These are phyloP conservation scores for Morelia viridis DNA, from an alignment of 2,797 vertebrate species.

Conservation along the genomic window DNA sequence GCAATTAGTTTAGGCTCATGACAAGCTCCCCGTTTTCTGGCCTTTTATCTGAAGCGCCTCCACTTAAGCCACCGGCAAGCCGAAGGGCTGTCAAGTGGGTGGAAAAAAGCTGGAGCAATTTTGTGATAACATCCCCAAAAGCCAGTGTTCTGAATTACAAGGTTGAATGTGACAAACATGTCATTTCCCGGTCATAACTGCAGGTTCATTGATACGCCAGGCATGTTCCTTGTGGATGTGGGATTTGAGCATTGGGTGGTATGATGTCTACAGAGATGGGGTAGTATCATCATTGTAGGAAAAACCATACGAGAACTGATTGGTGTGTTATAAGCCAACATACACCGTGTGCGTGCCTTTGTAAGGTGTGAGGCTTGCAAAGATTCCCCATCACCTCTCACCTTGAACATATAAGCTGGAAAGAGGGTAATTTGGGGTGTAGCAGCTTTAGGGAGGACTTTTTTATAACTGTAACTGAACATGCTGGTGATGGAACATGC, in stretches of 20 bases:
- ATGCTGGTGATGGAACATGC: too few species aligned
- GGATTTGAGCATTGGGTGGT: not conserved
- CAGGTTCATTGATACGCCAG: not conserved
- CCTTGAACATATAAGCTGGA: too few species aligned
- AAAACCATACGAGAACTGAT: not conserved
- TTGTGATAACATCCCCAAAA: not conserved
- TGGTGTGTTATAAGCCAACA: not conserved
- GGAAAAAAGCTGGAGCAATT: not conserved
- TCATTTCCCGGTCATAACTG: not conserved
- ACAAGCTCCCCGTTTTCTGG: not conserved
- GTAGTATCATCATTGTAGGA: not conserved
- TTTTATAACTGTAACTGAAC: too few species aligned
- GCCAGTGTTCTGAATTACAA: not conserved
- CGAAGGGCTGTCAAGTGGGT: not conserved
- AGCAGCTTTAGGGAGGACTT: too few species aligned
- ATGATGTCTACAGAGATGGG: not conserved
- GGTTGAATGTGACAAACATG: too few species aligned
- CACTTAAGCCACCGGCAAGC: not conserved
- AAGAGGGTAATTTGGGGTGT: too few species aligned
- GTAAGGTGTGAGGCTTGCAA: too few species aligned
- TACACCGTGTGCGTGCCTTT: not conserved
- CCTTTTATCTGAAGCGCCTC: conserved; percentile 4
- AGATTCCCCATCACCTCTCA: too few species aligned
- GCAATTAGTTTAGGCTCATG: conserved; percentile 1
- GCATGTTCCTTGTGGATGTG: not conserved